Evolutionary conservation across 2,113 vertebrate species (phyloP).

Genomic region (Lates calcarifer): DNA sequence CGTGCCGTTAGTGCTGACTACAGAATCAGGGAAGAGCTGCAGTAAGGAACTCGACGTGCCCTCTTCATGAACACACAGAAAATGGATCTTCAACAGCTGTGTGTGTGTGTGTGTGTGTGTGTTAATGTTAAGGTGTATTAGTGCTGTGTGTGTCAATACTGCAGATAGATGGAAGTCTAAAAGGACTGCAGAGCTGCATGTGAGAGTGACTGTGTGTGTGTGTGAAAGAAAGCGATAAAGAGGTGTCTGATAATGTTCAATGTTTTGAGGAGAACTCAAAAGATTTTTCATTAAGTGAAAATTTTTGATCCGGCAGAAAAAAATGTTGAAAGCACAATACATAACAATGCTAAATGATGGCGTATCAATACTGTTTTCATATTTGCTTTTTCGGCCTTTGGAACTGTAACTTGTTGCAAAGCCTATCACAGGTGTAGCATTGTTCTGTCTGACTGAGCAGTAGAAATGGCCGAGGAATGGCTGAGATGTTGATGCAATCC

Average conservation of each 20-base stretch:
- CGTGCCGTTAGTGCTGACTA: conserved; percentile 74
- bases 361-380: background rate
- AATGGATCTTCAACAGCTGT: conserved; percentile 58
- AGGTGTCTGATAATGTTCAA: background rate
- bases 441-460: background rate
- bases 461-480: background rate
- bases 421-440: background rate
- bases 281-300: no score
- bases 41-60: conserved; percentile 63
- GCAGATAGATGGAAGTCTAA: conserved; percentile 28
- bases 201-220: conserved; percentile 10
- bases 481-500: background rate
- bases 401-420: background rate
- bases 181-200: conserved; percentile 30
- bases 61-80: conserved; percentile 61
- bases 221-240: background rate
- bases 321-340: background rate
- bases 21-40: conserved; percentile 66
- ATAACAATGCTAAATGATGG: background rate
- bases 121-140: background rate
- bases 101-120: conserved; percentile 18
- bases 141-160: conserved; percentile 50
- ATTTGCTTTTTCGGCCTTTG: background rate
- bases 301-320: background rate
- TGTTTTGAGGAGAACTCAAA: no score